Percentiles rank a stretch among this genome's conserved stretches.
Conservation (phyloP, 2,888 invertebrate genomes). For the Dioctria rufipes region DNA sequence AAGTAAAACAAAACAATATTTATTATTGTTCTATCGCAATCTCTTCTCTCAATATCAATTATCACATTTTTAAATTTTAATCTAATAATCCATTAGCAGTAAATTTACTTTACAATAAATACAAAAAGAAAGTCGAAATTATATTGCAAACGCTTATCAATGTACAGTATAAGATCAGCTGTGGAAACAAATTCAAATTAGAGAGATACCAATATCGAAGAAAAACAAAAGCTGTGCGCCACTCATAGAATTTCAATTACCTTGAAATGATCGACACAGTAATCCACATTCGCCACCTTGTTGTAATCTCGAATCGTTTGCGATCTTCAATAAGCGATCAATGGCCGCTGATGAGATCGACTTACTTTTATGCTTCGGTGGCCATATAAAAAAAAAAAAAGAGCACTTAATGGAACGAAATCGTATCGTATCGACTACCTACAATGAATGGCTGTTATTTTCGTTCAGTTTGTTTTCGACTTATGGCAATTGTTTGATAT, state of each 20-base stretch:
- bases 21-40: no score
- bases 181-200: slow-evolving; percentile 10
- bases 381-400: slow-evolving; percentile 1
- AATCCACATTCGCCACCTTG: slow-evolving; percentile 29
- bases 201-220: not conserved
- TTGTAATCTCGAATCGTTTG: slow-evolving; percentile 12
- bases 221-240: slow-evolving; percentile 11
- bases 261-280: slow-evolving; percentile 40
- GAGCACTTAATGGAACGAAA: slow-evolving; percentile 7
- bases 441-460: not conserved
- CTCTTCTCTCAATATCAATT: no score
- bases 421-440: not conserved
- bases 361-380: slow-evolving; percentile 35
- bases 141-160: no score
- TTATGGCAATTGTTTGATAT: not conserved
- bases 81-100: no score
- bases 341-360: slow-evolving; percentile 30
- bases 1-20: no score
- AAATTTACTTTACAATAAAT: no score
- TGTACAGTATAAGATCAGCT: no score
- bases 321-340: slow-evolving; percentile 27
- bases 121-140: no score
- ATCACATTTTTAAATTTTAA: no score
- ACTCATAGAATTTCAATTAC: slow-evolving; percentile 32
- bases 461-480: slow-evolving; percentile 8